A percentile compares a stretch with the other conserved stretches of the same genome.
phyloP scores from a whole-genome alignment of 2,888 invertebrate genomes.

The Torymus auratus region DNA sequence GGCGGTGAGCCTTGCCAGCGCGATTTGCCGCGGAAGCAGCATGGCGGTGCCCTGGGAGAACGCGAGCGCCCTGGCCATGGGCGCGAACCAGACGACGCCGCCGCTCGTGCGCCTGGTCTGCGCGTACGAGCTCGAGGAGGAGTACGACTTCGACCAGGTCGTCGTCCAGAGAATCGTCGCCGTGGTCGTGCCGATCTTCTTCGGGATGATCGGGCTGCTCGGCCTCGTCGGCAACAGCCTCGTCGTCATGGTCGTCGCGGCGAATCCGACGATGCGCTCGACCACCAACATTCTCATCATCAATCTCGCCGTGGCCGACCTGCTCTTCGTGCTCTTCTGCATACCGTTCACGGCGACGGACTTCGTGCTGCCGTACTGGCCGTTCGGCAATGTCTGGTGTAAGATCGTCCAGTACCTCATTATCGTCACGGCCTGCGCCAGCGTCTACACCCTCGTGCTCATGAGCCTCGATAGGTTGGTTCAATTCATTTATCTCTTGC shows the following conservation, averaged over 20 bases:
- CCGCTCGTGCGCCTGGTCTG: conserved; percentile 38
- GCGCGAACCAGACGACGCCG: conserved; percentile 30
- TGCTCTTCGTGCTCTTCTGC: conserved; percentile 94
- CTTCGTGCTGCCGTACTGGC: conserved; percentile 92
- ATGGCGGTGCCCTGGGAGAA: conserved; percentile 34
- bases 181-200: conserved; percentile 87
- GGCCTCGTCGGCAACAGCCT: conserved; percentile 93
- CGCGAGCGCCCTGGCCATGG: neutral
- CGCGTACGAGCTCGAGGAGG: conserved; percentile 58
- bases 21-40: neutral
- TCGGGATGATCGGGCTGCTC: conserved; percentile 90
- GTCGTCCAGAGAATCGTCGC: conserved; percentile 81
- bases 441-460: conserved; percentile 94
- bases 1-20: no score
- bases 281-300: conserved; percentile 95
- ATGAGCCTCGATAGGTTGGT: conserved; percentile 90
- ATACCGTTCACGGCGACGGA: conserved; percentile 96
- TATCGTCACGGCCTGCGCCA: conserved; percentile 94
- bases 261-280: conserved; percentile 94
- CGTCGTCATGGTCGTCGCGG: conserved; percentile 91
- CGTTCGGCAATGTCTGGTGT: conserved; percentile 93
- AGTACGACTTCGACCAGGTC: conserved; percentile 66
- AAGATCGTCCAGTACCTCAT: conserved; percentile 94
- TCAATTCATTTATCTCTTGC: neutral
- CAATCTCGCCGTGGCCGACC: conserved; percentile 92